Base-by-base conservation (phyloP, 2,797 vertebrate genomes). In the Megalops cyprinoides region DNA sequence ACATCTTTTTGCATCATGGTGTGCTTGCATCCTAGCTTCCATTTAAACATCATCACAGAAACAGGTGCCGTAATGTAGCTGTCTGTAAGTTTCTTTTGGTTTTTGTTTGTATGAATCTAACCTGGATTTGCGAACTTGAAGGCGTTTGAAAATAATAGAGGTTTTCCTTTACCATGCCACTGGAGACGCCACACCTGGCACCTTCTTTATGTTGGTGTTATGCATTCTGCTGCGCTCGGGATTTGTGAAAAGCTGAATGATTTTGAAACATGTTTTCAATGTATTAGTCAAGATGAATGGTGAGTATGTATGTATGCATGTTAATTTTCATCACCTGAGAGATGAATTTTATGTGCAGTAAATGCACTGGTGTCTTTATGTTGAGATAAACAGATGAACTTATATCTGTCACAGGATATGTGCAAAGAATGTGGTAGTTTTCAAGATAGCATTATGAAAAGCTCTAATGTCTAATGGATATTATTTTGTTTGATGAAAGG, bases 1-100 rank as follows among this genome's bases (percentile, higher is more conserved):
- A 90, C 91, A 91, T 93, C 91, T 90, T 92, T 92, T 94, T 94
- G 90, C 91, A 94, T 93, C 91, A 89, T 93, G 89, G 91, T 87
- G 83, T 91, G 67, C 93, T 84, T 87, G 88, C 88, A 89, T 90
- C 55, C 62, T 87, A 90, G 87, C 90, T 93, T 92, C 92, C 91
- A 92, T 94, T 93, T 94, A 92, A 91, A 90, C 90, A 90, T 92
- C 86, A 87, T 90, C 28, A 46, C 25, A 62, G 55, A 46, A 62
- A 34, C 53, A 51, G 31, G 7, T 76, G 39, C 51, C 37, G 49
- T 75, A 28, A 34, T 75, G 3, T 76, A 76, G 39, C 74, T 20
- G 1, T 55, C 23, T 15, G 48, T n/a, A 23, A 37, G 76, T 76
- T 25, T 23, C 67, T 78, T 18, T 60, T 51, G 6, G 58, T 77